Conservation (phyloP, 1,140 invertebrate species). For the Mamestra configurata region DNA sequence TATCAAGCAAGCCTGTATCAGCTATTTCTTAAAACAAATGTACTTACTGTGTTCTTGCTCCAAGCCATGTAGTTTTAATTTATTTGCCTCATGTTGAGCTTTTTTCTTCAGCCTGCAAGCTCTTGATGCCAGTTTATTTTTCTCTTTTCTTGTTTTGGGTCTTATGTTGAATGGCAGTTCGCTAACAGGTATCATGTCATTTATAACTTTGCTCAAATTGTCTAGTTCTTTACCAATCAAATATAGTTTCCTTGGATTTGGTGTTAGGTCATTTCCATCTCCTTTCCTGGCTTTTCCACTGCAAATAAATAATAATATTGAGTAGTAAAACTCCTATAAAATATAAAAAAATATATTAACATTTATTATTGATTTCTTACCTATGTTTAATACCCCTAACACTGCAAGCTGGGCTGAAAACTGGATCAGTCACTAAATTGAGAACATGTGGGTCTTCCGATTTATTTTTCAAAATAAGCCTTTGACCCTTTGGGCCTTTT, state of each 20-base stretch:
- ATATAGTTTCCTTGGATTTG: conserved; percentile 97
- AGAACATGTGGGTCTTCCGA: conserved; percentile 97
- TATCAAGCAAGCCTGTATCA: neutral
- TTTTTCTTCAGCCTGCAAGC: conserved; percentile 98
- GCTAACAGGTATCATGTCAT: conserved; percentile 98
- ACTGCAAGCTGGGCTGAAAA: conserved; percentile 96
- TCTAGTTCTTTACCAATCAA: conserved; percentile 97
- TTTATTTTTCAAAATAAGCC: conserved; percentile 94
- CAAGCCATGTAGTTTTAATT: conserved; percentile 97
- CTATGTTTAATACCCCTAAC: conserved; percentile 96
- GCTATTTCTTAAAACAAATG: neutral
- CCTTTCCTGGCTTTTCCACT: conserved; percentile 98
- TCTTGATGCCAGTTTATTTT: conserved; percentile 98
- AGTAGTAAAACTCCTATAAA: neutral
- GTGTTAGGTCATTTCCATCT: conserved; percentile 98
- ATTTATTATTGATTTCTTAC: conserved; percentile 77
- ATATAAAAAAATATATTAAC: no score
- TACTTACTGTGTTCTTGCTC: conserved; percentile 97
- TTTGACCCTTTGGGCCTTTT: conserved; percentile 98
- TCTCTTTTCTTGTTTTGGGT: conserved; percentile 98
- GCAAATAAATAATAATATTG: conserved; percentile 56
- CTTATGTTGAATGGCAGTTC: conserved; percentile 96
- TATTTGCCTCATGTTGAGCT: conserved; percentile 98
- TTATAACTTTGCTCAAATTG: conserved; percentile 96
- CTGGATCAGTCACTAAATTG: conserved; percentile 96